Evolutionary conservation across 2,888 invertebrate species (phyloP), one percentile per base, ranked within the genome.

Genomic region (Parnassius orleans): DNA sequence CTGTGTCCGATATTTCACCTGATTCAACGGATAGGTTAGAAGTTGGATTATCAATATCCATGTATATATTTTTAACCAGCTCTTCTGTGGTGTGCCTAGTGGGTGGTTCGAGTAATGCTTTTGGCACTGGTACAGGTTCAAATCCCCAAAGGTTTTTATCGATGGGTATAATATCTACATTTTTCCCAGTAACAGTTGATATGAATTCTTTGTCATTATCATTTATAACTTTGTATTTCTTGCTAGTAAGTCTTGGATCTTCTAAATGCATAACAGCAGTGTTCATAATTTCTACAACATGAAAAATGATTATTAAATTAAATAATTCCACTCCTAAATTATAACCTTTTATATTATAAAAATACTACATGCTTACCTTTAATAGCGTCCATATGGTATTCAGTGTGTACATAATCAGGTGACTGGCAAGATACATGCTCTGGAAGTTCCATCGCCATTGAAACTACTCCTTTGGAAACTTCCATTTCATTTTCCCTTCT

Each of bases 231-330:
- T 77, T 48, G 74, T 89, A 89, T 63, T 76, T 84, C 47, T 75
- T 79, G 72, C 83, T 86, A 15, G 69, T 70, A 51, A 75, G 61
- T 71, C 90, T 80, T 9, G 90, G 90, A 67, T 90, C 90, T 53
- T 85, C 86, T 19, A 83, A 70, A 10, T 77, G 69, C 33, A 67
- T 70, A 55, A 68, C 66, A 60, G 85, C 77, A 43, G 76, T 81
- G 42, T 69, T 61, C 71, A 67, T 82, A 55, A 87, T 87, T 83
- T 87, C 90, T 90, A 76, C 47, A 82, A 86, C 33, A 14, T 14
- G n/a, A 48, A 9, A 48, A n/a, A 14, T 43, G 9, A 43, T 11
- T 43, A 43, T 19, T 42, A 19, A 2, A 48, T 33, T 57, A 11
- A 19, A 50, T 1, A 24, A 19, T 24, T 19, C n/a, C n/a, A 19